A percentile compares a stretch with the other conserved stretches of the same genome.
phyloP scores from a whole-genome alignment of 2,113 vertebrate species.

The Hemicordylus capensis region DNA sequence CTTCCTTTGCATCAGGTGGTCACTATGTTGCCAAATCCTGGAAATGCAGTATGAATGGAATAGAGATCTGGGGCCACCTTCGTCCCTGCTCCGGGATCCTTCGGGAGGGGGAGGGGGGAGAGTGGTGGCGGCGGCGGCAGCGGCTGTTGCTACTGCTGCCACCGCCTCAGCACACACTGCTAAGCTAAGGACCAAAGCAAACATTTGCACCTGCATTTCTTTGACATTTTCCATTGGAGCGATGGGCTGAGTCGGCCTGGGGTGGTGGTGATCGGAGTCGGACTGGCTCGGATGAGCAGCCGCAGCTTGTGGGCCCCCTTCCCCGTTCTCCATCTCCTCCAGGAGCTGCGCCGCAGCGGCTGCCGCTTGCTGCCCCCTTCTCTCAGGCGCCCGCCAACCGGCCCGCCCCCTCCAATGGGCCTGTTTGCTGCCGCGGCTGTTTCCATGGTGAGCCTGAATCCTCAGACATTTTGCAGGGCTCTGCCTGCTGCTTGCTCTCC shows the following conservation, averaged over 20 bases:
- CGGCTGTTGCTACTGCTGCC: background rate
- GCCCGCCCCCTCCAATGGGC: background rate
- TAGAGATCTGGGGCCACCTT: background rate
- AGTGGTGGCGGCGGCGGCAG: fast-evolving
- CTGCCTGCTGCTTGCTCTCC: background rate
- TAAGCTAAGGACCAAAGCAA: background rate
- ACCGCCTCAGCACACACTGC: slow-evolving; percentile 4
- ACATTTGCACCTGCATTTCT: slow-evolving; percentile 73
- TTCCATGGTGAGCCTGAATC: slow-evolving; percentile 4
- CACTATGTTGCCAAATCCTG: background rate
- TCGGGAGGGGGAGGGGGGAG: background rate
- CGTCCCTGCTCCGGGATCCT: background rate
- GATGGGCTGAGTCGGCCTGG: slow-evolving; percentile 38
- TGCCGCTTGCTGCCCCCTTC: background rate
- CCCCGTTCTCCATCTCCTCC: background rate
- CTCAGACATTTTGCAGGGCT: background rate
- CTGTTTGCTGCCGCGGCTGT: background rate
- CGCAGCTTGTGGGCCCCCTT: fast-evolving
- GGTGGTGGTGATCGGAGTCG: background rate
- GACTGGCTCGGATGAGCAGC: fast-evolving
- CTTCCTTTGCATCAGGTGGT: background rate
- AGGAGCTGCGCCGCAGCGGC: background rate
- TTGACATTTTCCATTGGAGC: slow-evolving; percentile 58
- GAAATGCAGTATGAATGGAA: too few relatives aligned
- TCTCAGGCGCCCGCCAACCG: background rate